A percentile compares a stretch with the other conserved stretches of the same genome.
phyloP scores from a whole-genome alignment of 2,797 vertebrate genomes.

The Cryptoprocta ferox region DNA sequence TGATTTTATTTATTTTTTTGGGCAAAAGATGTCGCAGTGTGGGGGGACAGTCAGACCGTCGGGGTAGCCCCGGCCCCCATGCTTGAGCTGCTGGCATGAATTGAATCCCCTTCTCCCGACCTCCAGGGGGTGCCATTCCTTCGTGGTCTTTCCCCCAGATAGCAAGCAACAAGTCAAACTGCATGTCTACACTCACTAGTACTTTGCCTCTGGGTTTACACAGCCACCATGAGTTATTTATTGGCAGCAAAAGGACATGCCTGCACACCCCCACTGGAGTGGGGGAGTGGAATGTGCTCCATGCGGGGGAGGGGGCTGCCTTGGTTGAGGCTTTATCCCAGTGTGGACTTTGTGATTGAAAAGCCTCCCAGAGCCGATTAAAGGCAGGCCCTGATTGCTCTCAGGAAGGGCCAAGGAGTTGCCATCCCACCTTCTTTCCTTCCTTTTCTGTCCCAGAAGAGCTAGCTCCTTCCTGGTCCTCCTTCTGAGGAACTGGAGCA shows the following conservation, averaged over 20 bases:
- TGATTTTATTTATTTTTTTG: neutral
- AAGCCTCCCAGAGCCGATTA: constrained; percentile 63
- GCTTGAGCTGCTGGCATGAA: neutral
- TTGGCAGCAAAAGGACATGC: constrained; percentile 75
- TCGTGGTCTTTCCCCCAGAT: constrained; percentile 60
- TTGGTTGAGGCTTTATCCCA: constrained; percentile 51
- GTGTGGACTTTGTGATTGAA: constrained; percentile 80
- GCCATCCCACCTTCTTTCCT: constrained; percentile 25
- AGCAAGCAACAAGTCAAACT: constrained; percentile 65
- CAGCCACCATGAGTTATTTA: constrained; percentile 77
- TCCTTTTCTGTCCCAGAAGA: constrained; percentile 34
- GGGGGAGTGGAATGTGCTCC: constrained; percentile 72
- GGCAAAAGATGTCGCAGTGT: neutral
- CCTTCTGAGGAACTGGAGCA: constrained; percentile 60
- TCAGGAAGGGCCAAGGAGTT: constrained; percentile 37
- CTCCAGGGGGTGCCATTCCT: constrained; percentile 38
- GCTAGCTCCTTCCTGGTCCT: neutral
- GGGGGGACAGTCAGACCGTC: neutral
- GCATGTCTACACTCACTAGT: constrained; percentile 60
- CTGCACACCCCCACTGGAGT: constrained; percentile 69
- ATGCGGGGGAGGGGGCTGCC: constrained; percentile 71
- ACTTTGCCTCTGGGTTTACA: constrained; percentile 75
- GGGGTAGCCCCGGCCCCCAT: neutral
- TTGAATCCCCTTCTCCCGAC: constrained; percentile 11
- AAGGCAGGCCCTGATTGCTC: constrained; percentile 63